A percentile compares a stretch with the other conserved stretches of the same genome.
Evolutionary conservation across 2,113 vertebrate genomes (phyloP).

Genomic region (Syngnathus floridae): DNA sequence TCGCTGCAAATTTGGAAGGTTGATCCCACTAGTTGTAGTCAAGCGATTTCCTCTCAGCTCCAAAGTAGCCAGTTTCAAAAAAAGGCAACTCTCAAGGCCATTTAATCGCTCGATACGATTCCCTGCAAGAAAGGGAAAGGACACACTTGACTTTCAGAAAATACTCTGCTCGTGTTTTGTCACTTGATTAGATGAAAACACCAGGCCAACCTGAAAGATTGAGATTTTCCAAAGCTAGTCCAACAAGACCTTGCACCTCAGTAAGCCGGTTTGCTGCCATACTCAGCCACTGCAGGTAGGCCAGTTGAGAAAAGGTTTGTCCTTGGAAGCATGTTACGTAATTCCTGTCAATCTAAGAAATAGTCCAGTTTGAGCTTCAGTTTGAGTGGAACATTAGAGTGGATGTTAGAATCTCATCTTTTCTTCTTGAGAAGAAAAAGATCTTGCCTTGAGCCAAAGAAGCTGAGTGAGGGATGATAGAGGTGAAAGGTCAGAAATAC

Average conservation of each 20-base stretch:
- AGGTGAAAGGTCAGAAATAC: constrained; percentile 77
- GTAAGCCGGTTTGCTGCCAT: constrained; percentile 76
- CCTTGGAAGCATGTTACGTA: constrained; percentile 60
- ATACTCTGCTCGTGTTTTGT: neutral
- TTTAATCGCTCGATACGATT: constrained; percentile 72
- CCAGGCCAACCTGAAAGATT: constrained; percentile 78
- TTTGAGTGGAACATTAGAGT: neutral
- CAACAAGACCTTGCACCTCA: constrained; percentile 72
- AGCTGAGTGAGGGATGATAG: constrained; percentile 78
- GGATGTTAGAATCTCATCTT: neutral
- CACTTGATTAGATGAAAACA: constrained; percentile 1
- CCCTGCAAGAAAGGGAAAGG: constrained; percentile 57
- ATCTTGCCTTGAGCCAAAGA: constrained; percentile 81
- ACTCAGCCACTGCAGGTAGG: constrained; percentile 83
- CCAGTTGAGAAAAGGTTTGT: constrained; percentile 70
- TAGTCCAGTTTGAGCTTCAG: neutral
- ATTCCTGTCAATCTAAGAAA: constrained; percentile 72
- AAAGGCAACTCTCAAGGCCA: constrained; percentile 63
- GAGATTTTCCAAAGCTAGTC: constrained; percentile 75
- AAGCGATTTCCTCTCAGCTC: constrained; percentile 82
- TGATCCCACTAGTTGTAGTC: constrained; percentile 75
- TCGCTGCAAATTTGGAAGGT: constrained; percentile 75
- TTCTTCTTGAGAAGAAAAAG: neutral
- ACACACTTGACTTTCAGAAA: neutral
- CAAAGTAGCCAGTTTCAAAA: constrained; percentile 76